These are phyloP conservation scores for Eristalis arbustorum DNA, from an alignment of 2,888 invertebrate genomes.

Conservation along the genomic window DNA sequence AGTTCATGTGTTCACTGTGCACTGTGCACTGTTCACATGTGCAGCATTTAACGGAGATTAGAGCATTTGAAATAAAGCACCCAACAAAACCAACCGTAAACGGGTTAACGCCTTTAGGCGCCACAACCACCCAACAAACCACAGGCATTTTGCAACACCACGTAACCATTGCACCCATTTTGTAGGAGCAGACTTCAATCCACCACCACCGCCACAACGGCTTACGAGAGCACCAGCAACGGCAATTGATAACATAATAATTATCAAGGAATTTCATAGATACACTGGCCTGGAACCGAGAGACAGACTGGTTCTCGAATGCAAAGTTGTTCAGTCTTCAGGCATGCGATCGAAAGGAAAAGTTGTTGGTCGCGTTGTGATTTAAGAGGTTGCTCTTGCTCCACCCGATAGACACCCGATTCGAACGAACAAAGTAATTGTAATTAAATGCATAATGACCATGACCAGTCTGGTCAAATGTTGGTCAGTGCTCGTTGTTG, in stretches of 20 bases:
- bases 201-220: not conserved
- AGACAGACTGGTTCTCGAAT: constrained; percentile 41
- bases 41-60: not conserved
- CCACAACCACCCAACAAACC: not conserved
- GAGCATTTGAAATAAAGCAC: not conserved
- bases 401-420: not conserved
- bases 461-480: not conserved
- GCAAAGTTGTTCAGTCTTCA: not conserved
- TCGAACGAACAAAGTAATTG: not conserved
- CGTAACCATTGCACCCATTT: not conserved
- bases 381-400: not conserved
- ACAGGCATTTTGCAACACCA: not conserved
- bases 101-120: not conserved
- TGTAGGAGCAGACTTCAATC: not conserved
- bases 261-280: constrained; percentile 46
- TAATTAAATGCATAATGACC: not conserved
- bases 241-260: constrained; percentile 43
- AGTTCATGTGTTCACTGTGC: too few species aligned
- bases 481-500: not conserved
- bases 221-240: not conserved
- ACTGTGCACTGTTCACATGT: too few species aligned
- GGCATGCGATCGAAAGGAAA: not conserved
- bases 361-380: not conserved
- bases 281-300: not conserved
- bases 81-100: not conserved